phyloP scores from a whole-genome alignment of 2,113 vertebrate species.

The Ornithorhynchus anatinus region DNA sequence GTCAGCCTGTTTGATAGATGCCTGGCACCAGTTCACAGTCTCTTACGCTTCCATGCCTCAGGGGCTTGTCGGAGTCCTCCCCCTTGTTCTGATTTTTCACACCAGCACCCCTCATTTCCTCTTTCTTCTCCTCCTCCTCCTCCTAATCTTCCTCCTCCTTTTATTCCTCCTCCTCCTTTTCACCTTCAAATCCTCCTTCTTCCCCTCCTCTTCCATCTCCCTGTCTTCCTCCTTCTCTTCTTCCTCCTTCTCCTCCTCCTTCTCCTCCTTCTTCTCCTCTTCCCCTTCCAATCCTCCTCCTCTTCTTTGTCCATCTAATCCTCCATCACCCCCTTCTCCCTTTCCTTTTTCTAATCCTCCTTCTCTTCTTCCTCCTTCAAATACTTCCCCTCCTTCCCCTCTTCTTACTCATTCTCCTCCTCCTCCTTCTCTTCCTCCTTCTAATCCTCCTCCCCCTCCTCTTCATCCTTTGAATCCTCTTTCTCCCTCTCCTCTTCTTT shows the following conservation, averaged over 20 bases:
- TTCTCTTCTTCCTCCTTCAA: too few species aligned
- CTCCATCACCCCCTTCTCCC: too few species aligned
- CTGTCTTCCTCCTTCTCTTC: not conserved
- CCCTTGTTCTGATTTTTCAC: not conserved
- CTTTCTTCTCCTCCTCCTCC: not conserved
- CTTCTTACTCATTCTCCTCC: not conserved
- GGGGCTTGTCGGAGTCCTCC: not conserved
- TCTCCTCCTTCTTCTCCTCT: fast-evolving
- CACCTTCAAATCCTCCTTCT: not conserved
- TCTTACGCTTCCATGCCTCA: not conserved
- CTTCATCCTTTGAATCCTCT: not conserved
- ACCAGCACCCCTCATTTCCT: not conserved
- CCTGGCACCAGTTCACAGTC: not conserved
- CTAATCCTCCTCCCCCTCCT: not conserved
- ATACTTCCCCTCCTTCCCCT: not conserved
- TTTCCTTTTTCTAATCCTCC: too few species aligned
- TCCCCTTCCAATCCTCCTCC: not conserved
- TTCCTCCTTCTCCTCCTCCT: too few species aligned
- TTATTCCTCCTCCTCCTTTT: too few species aligned
- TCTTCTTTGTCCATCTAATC: not conserved
- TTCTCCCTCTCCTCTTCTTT: not conserved
- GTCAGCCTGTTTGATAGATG: not conserved
- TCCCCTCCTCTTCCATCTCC: not conserved
- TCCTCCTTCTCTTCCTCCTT: fast-evolving
- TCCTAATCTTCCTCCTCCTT: too few species aligned